Base-by-base conservation (phyloP, 1,140 invertebrate species). In the Chelonus insularis region DNA sequence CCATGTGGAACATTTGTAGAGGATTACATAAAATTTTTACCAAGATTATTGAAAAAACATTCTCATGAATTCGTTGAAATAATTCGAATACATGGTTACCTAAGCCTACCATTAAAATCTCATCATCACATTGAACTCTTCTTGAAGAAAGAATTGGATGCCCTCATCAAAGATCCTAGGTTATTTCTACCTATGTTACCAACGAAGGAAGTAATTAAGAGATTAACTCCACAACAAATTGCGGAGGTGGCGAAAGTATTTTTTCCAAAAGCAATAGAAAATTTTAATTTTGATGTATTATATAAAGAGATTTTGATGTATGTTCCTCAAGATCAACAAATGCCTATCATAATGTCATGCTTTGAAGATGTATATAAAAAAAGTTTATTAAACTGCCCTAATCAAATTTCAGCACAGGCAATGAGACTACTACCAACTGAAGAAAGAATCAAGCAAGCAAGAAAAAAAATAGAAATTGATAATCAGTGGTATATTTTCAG, bases 401-500 rank as follows among this genome's bases (percentile, higher is more conserved):
- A 65, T 0, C 37, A 63, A 0, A 25, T 81, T 4, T 62, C 62
- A 0, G 4, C 32, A 0, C n/a, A 57, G 0, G 32, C 79, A 6
- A 14, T 81, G 11, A 0, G 11, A 0, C 34, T 77, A 1, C 32
- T 81, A 18, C 60, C 71, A 1, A 1, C 4, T 0, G 66, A 73
- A 0, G 62, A 78, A 4, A 66, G 79, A 4, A 57, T 64, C 0
- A 47, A 9, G n/a, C 62, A 73, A n/a, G 76, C 73, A 1, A 64
- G 52, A 12, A 56, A 59, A 4, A 77, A 77, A 16, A n/a, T 78
- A 9, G 68, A 51, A n/a, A 21, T 18, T 0, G 59, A 64, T 2
- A 12, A 34, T 5, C 11, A 58, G 11, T 70, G 57, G 62, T 5
- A 65, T 32, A 21, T 60, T 3, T 11, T 8, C 0, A 4, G 51